Evolutionary conservation across 1,140 invertebrate species (phyloP).

Genomic region (Brachionus angularis): DNA sequence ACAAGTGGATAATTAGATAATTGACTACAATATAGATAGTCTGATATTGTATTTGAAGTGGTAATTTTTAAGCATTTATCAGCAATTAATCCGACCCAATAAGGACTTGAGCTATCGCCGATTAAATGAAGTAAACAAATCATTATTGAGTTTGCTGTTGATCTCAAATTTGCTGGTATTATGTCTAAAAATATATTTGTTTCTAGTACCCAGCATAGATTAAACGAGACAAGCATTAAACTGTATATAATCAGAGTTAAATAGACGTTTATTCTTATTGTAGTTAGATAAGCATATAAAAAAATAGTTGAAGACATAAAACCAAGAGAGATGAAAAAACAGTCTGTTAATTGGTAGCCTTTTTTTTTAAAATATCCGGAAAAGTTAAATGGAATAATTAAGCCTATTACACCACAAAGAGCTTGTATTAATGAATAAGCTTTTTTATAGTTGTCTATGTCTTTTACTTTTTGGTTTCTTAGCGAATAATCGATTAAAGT

Average conservation of each 20-base stretch:
- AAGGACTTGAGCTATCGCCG: conserved; percentile 35
- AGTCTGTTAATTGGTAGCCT: background rate
- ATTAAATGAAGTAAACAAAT: conserved; percentile 35
- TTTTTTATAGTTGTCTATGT: conserved; percentile 29
- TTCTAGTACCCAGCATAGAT: conserved; percentile 36
- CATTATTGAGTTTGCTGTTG: conserved; percentile 34
- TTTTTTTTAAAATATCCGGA: conserved; percentile 25
- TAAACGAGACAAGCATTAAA: conserved; percentile 28
- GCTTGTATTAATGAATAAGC: conserved; percentile 24
- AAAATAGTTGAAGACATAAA: conserved; percentile 25
- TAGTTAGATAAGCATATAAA: conserved; percentile 1
- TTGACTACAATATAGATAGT: conserved; percentile 1
- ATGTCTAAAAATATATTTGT: conserved; percentile 42
- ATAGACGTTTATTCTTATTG: conserved; percentile 9
- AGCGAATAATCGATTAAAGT: conserved; percentile 35
- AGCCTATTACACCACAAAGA: conserved; percentile 1
- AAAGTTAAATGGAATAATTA: conserved; percentile 8
- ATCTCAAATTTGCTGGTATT: background rate
- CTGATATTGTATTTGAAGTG: background rate
- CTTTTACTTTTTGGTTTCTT: background rate
- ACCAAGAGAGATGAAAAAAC: conserved; percentile 10
- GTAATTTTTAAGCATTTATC: conserved; percentile 5
- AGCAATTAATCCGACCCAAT: conserved; percentile 39
- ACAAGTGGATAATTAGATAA: conserved; percentile 37
- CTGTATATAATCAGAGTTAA: background rate